Evolutionary conservation across 2,888 invertebrate species (phyloP).

Genomic region (Aleiodes testaceus): DNA sequence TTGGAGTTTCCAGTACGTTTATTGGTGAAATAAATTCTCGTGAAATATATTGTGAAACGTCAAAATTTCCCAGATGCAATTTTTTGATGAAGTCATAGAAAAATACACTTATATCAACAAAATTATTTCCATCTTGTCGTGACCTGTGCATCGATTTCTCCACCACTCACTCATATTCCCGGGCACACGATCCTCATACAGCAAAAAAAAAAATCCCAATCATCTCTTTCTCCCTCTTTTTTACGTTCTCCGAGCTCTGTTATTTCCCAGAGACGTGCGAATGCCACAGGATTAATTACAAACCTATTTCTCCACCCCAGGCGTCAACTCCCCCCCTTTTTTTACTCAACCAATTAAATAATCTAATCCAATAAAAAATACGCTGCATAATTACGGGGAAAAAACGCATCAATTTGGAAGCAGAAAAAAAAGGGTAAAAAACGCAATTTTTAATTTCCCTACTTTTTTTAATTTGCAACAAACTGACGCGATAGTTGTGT

Average conservation of each 20-base stretch:
- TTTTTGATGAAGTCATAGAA: background rate
- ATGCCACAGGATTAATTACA: constrained; percentile 11
- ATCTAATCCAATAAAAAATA: constrained; percentile 3
- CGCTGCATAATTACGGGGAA: background rate
- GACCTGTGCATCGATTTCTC: constrained; percentile 17
- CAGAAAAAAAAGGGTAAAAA: constrained; percentile 1
- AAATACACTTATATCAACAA: constrained; percentile 21
- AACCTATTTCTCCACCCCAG: background rate
- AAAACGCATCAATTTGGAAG: background rate
- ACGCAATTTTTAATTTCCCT: background rate
- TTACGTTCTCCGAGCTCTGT: constrained; percentile 1
- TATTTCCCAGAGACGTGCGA: constrained; percentile 17
- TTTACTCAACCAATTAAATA: background rate
- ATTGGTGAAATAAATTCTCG: constrained; percentile 13
- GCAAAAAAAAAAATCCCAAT: constrained; percentile 8
- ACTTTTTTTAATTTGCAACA: constrained; percentile 16
- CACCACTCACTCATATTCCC: constrained; percentile 12
- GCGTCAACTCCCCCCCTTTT: too few species aligned
- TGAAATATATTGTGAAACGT: constrained; percentile 1
- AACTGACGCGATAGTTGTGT: constrained; percentile 12
- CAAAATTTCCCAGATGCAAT: constrained; percentile 3
- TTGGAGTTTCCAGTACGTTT: background rate
- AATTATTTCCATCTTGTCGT: constrained; percentile 10
- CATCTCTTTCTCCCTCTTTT: constrained; percentile 2
- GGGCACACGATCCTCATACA: background rate